phyloP scores from a whole-genome alignment of 2,113 vertebrate species.

The Corythaixoides concolor region DNA sequence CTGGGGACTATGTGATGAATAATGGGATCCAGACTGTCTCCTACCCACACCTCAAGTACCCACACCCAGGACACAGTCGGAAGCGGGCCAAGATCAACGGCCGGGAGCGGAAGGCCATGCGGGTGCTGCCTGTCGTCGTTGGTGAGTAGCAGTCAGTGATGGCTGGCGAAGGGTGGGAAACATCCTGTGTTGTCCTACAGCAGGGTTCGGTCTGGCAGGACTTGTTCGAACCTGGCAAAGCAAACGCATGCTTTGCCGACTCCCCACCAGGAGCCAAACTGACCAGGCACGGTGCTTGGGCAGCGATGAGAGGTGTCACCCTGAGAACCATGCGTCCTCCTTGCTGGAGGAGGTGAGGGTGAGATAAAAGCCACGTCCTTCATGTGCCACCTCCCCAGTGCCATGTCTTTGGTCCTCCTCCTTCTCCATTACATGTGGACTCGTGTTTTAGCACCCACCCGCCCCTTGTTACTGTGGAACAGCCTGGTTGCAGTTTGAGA shows the following conservation, averaged over 20 bases:
- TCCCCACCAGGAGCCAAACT: not conserved
- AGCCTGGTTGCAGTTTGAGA: not conserved
- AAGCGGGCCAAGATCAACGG: constrained; percentile 85
- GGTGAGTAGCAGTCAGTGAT: constrained; percentile 75
- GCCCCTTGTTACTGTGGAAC: not conserved
- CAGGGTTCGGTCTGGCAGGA: not conserved
- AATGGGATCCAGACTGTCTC: constrained; percentile 76
- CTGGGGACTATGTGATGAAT: constrained; percentile 72
- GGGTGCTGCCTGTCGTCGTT: constrained; percentile 89
- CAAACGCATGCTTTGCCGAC: accelerated
- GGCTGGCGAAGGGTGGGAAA: not conserved
- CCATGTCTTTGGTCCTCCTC: not conserved
- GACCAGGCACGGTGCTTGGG: not conserved
- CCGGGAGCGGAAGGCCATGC: constrained; percentile 92
- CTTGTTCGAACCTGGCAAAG: not conserved
- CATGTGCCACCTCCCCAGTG: not conserved
- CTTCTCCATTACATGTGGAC: accelerated
- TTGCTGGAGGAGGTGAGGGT: not conserved
- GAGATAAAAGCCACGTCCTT: not conserved
- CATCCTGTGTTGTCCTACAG: accelerated
- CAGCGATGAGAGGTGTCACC: accelerated
- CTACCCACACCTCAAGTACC: constrained; percentile 72
- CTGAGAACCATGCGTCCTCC: not conserved
- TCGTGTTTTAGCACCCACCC: not conserved
- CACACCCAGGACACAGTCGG: constrained; percentile 22